Percentiles rank a stretch among this genome's conserved stretches.
These are phyloP conservation scores for Caenorhabditis drosophilae DNA, from an alignment of 2,888 invertebrate species.

Conservation along the genomic window DNA sequence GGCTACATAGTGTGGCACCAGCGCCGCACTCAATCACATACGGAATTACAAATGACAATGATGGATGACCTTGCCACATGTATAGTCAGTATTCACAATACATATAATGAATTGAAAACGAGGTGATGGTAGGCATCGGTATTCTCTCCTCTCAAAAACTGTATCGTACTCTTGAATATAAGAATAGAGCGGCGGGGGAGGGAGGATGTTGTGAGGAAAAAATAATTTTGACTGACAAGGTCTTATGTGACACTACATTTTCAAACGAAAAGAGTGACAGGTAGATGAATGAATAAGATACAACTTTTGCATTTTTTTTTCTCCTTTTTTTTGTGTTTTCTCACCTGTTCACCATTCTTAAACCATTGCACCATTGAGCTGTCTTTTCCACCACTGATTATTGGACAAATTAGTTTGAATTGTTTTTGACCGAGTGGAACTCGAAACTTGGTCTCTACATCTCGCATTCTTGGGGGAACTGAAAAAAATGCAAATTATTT, in stretches of 20 bases:
- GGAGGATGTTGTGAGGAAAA: neutral
- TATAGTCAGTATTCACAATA: conserved; percentile 11
- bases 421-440: conserved; percentile 59
- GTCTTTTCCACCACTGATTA: conserved; percentile 51
- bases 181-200: too few species aligned
- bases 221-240: neutral
- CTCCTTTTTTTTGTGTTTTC: too few species aligned
- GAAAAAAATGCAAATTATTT: too few species aligned
- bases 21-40: conserved; percentile 38
- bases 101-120: conserved; percentile 20
- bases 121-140: too few species aligned
- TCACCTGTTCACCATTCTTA: conserved; percentile 62
- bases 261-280: too few species aligned
- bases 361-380: conserved; percentile 63
- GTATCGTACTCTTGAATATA: too few species aligned
- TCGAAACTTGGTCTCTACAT: conserved; percentile 58
- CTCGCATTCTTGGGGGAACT: conserved; percentile 60
- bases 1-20: conserved; percentile 29
- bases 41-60: conserved; percentile 42
- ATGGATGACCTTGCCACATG: conserved; percentile 45
- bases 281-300: too few species aligned
- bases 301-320: neutral
- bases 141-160: too few species aligned
- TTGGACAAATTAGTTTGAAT: conserved; percentile 63
- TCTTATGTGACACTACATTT: neutral